Conservation (phyloP, 2,888 invertebrate genomes). For the Bombylius major region DNA sequence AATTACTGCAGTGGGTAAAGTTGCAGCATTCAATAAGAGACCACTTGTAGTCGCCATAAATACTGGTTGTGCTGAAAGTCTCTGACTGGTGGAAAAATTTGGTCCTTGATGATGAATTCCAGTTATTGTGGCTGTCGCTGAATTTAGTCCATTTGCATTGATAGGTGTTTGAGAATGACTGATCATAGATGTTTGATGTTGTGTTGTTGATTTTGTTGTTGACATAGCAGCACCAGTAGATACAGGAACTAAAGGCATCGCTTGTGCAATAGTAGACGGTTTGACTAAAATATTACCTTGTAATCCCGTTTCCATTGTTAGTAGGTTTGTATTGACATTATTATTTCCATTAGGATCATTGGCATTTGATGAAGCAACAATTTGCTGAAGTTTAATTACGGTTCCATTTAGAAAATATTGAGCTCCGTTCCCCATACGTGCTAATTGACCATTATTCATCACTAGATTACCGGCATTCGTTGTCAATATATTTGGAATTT, state of each 20-base stretch:
- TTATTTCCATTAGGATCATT: constrained; percentile 15
- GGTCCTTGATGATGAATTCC: constrained; percentile 1
- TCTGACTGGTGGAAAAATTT: constrained; percentile 5
- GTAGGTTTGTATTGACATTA: constrained; percentile 6
- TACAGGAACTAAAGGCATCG: constrained; percentile 11
- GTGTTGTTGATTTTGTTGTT: constrained; percentile 24
- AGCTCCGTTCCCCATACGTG: constrained; percentile 11
- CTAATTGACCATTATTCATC: constrained; percentile 14
- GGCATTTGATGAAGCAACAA: constrained; percentile 11
- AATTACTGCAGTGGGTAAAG: constrained; percentile 30
- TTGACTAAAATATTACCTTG: constrained; percentile 12
- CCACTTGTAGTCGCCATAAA: constrained; percentile 36
- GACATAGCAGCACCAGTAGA: constrained; percentile 23
- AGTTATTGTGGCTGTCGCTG: background rate
- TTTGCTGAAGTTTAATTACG: constrained; percentile 31
- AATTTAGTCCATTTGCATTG: background rate
- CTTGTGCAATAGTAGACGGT: constrained; percentile 9
- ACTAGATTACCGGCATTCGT: constrained; percentile 42
- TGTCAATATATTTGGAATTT: constrained; percentile 48
- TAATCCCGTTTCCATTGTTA: constrained; percentile 9
- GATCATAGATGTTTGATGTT: constrained; percentile 2
- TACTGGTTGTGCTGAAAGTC: constrained; percentile 25
- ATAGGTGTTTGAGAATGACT: background rate
- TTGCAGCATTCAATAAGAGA: constrained; percentile 30
- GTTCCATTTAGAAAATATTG: constrained; percentile 36